Base-by-base conservation (phyloP, 2,113 vertebrate genomes). In the Rhegmatorhina hoffmannsi region DNA sequence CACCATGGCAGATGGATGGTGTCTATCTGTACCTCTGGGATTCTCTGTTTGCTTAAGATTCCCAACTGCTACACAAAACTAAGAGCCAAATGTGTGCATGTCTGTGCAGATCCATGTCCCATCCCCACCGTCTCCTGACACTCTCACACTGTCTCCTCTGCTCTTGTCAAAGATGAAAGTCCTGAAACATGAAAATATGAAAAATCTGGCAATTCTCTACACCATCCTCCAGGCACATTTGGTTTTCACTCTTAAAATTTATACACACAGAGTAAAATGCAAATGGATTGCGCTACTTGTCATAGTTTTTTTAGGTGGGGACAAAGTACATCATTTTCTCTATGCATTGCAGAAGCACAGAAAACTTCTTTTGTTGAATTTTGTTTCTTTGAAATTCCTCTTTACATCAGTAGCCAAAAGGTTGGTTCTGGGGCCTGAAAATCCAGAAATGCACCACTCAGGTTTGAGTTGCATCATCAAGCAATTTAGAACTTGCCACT, bases 181-280 rank as follows among this genome's bases (percentile, higher is more conserved):
- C 17, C 29, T 64, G 40, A 85, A 83, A 70, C 0, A 31, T 1
- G 72, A 78, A 52, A 56, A 40, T 44, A 43, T 9, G 3, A 36
- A 28, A 31, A 4, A 13, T 38, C 28, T 66, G 49, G 7, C 4
- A 18, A 8, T 69, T 56, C 16, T 69, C 12, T 7, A 2, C 25
- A 2, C 28, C 3, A 10, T n/a, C 5, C 11, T 56, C 14, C 26
- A 52, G 47, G 29, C 11, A 25, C 1, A 6, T 0, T 24, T 19
- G 14, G 11, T 24, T 59, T 70, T 26, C 26, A 23, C 10, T 29
- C 25, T 36, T 16, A 6, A 15, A 50, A 63, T 79, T 7, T 79
- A 84, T 14, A 15, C 4, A 2, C 12, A 12, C 6, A 20, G 10
- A 74, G 10, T 43, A 11, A 64, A 94, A 43, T 43, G 50, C 3